A percentile compares a stretch with the other conserved stretches of the same genome.
These are phyloP conservation scores for Penelope pileata DNA, from an alignment of 2,113 vertebrate genomes.

Conservation along the genomic window DNA sequence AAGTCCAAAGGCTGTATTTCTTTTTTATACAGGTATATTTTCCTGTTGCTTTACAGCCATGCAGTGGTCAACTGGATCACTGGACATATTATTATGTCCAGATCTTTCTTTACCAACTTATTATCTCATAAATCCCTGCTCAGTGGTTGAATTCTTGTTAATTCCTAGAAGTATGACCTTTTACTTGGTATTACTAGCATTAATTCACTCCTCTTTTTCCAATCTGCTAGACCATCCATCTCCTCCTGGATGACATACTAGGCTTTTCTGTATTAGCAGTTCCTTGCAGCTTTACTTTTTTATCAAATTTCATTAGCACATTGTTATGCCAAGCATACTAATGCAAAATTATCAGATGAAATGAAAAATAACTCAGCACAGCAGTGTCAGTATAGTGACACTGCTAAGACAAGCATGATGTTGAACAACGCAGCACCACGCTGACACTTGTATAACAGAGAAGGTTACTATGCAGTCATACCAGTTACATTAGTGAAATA, in stretches of 20 bases:
- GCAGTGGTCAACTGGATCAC: neutral
- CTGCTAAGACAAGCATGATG: neutral
- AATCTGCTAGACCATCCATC: neutral
- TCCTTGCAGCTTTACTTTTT: constrained; percentile 21
- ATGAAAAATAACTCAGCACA: neutral
- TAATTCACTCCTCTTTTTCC: constrained; percentile 35
- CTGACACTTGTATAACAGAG: neutral
- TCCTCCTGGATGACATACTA: neutral
- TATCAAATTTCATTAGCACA: constrained; percentile 21
- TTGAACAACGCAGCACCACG: neutral
- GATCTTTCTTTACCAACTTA: neutral
- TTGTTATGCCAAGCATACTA: neutral
- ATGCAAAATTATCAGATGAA: constrained; percentile 1
- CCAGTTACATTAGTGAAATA: neutral
- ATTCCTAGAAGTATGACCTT: constrained; percentile 7
- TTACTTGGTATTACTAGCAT: neutral
- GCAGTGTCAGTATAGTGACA: neutral
- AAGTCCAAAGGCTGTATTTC: neutral
- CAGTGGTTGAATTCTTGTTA: neutral
- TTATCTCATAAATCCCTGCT: neutral
- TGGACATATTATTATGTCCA: neutral
- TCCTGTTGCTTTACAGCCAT: neutral
- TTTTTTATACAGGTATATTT: neutral
- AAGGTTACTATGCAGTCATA: neutral
- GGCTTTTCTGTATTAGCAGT: neutral